Percentiles rank a stretch among this genome's conserved stretches.
Evolutionary conservation across 2,797 vertebrate genomes (phyloP).

Genomic region (Delichon dasypus): DNA sequence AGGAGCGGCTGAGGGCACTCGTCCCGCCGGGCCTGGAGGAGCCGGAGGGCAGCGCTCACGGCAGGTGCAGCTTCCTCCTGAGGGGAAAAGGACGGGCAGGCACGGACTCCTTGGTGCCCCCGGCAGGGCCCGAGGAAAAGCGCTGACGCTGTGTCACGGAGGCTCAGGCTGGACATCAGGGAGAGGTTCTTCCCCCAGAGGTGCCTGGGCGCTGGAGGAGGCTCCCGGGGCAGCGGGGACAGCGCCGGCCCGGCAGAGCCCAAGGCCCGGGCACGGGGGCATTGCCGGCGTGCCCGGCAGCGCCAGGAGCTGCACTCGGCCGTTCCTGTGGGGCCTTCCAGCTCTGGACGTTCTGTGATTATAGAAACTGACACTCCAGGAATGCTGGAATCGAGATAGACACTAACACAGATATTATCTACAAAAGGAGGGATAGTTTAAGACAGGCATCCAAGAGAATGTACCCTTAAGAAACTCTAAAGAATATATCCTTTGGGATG

Average conservation of each 20-base stretch:
- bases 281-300: no score
- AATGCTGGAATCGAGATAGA: neutral
- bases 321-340: neutral
- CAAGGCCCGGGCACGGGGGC: neutral
- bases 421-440: neutral
- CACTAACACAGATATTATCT: neutral
- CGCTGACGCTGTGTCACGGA: neutral
- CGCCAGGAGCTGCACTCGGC: neutral
- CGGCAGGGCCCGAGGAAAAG: no score
- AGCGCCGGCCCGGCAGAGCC: neutral
- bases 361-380: neutral
- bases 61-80: neutral
- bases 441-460: neutral
- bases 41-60: fast-evolving
- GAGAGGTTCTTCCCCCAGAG: neutral
- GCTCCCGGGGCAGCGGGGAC: neutral
- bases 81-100: neutral
- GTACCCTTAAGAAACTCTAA: neutral
- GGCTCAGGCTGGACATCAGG: fast-evolving
- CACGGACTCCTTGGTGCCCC: neutral
- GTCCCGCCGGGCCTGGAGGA: neutral
- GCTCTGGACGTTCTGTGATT: neutral
- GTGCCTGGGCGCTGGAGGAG: neutral
- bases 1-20: neutral
- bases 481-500: neutral